Base-by-base conservation (phyloP, 2,888 invertebrate species). In the Calephelis perditalis region DNA sequence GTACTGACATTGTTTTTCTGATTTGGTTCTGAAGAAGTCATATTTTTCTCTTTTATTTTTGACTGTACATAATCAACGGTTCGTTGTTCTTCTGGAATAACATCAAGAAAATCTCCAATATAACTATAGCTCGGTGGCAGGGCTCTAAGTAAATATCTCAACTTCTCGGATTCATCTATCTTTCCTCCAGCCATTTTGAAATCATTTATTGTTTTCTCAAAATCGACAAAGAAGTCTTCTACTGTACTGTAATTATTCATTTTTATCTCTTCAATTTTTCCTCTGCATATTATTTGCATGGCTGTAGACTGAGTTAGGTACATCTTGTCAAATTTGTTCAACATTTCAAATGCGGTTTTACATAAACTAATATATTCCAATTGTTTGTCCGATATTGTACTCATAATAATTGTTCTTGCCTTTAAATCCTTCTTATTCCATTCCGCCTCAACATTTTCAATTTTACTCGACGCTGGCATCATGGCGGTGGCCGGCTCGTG, bases 301-400 rank as follows among this genome's bases (percentile, higher is more conserved):
- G 47, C 47, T n/a, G 47, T 47, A 47, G 47, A 47, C 47, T 47
- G 40, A 5, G 40, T 40, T 40, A 40, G 6, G 6, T 40, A 40
- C 40, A 40, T 40, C 40, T 40, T 40, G 40, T 40, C 40, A 6
- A 40, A 40, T 6, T 40, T 43, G 2, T 43, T 43, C 5, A 43
- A 4, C 43, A 43, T 43, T 43, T 69, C 65, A 63, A 56, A 65
- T 9, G 66, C 66, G 12, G 66, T 66, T 63, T 55, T 62, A 35
- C 65, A 65, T 57, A 63, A 60, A 64, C 63, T 64, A 7, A 70
- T 62, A 59, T 65, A 67, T 66, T 71, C 67, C 8, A 71, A 26
- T 64, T 70, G 71, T 67, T 69, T 68, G 52, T 71, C 67, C 1
- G 66, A 65, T 0, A 68, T 65, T 56, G 65, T 65, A n/a, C 67